phyloP scores from a whole-genome alignment of 2,888 invertebrate species.

The Lasioglossum malachurum region DNA sequence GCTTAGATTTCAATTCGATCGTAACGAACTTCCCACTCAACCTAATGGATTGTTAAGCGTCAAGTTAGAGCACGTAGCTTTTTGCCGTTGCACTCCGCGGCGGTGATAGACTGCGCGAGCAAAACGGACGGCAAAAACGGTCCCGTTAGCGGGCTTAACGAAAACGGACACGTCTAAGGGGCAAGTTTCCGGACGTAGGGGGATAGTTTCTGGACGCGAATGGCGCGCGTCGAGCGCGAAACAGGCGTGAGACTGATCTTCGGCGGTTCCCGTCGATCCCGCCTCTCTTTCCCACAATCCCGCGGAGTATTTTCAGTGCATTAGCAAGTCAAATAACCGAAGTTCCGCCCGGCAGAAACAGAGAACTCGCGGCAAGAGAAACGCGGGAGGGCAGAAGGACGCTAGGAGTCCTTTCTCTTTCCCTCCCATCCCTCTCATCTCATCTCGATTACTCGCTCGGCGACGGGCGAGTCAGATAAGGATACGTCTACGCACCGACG shows the following conservation, averaged over 20 bases:
- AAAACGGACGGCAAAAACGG: not conserved
- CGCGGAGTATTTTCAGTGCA: constrained; percentile 75
- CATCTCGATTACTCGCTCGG: constrained; percentile 48
- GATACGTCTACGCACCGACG: constrained; percentile 49
- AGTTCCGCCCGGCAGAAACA: constrained; percentile 63
- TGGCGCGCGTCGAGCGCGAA: constrained; percentile 22
- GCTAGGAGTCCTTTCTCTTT: not conserved
- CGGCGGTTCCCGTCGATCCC: constrained; percentile 68
- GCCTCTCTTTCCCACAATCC: constrained; percentile 68
- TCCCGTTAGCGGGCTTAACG: not conserved
- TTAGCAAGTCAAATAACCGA: constrained; percentile 81
- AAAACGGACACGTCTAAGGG: not conserved
- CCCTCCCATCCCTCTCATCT: constrained; percentile 1
- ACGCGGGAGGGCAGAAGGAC: not conserved
- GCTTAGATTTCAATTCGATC: not conserved
- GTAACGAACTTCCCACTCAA: not conserved
- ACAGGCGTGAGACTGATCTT: constrained; percentile 59
- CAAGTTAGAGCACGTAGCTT: not conserved
- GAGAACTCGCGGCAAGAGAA: constrained; percentile 31
- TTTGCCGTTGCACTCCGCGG: not conserved
- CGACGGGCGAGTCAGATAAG: constrained; percentile 45
- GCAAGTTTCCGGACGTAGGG: constrained; percentile 3
- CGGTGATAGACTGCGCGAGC: not conserved
- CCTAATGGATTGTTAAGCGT: not conserved
- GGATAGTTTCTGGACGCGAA: constrained; percentile 11